Conservation (phyloP, 2,888 invertebrate genomes). For the Ormyrus rosae region DNA sequence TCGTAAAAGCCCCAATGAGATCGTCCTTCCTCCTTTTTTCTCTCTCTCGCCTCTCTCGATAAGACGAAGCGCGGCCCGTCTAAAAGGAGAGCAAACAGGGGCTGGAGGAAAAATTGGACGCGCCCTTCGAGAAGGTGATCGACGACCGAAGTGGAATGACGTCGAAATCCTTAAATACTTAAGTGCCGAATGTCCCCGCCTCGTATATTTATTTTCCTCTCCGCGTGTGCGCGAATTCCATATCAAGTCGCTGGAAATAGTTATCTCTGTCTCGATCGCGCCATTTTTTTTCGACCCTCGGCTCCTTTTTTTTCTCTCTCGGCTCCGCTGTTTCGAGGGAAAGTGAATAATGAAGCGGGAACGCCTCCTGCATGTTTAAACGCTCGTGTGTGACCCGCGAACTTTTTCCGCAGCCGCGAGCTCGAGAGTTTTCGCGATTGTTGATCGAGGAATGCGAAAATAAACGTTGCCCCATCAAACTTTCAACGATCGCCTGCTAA, state of each 20-base stretch:
- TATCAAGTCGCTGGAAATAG: constrained; percentile 43
- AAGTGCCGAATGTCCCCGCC: not conserved
- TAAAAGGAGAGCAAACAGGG: constrained; percentile 50
- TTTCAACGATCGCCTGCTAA: too few species aligned
- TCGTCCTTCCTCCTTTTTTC: not conserved
- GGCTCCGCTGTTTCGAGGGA: not conserved
- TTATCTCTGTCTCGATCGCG: not conserved
- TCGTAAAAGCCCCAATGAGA: not conserved
- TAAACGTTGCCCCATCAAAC: too few species aligned
- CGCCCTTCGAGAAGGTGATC: constrained; percentile 37
- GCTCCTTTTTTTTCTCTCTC: not conserved
- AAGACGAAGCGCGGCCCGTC: constrained; percentile 17
- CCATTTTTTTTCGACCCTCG: not conserved
- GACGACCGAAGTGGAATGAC: not conserved
- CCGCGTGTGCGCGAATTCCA: constrained; percentile 8
- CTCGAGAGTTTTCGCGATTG: too few species aligned
- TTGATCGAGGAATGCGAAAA: too few species aligned
- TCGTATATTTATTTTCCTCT: constrained; percentile 18
- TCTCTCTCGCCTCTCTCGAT: not conserved
- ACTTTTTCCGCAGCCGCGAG: too few species aligned
- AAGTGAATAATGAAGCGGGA: constrained; percentile 31
- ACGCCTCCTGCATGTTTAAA: constrained; percentile 43
- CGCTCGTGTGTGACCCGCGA: too few species aligned
- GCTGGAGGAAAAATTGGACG: constrained; percentile 15
- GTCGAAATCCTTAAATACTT: constrained; percentile 39